Evolutionary conservation across 2,797 vertebrate species (phyloP), one percentile per base, ranked within the genome.

Genomic region (Eulemur mongoz): DNA sequence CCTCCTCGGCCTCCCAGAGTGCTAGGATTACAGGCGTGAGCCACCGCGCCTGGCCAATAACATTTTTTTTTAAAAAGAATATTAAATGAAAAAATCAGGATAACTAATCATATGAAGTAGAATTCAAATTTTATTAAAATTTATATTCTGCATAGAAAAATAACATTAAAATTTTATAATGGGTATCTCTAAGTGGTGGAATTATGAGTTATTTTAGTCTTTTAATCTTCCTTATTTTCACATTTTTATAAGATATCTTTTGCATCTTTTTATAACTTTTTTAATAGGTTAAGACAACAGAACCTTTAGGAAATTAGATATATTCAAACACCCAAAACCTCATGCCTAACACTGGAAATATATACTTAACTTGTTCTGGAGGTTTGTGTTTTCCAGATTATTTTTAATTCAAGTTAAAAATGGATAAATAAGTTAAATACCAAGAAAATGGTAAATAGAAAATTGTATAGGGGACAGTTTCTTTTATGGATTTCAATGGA

Each of bases 71-170:
- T 1, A 38, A 69, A 22, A 69, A 70, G 32, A 70, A 65, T 65
- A 17, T 38, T 69, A 69, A 23, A 52, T 83, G 38, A 79, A 63
- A 72, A 32, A 61, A 89, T 65, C 25, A 32, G 50, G 11, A 50
- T 38, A 92, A 69, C 23, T 65, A 67, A 86, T 27, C 17, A 72
- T 23, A 52, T 38, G 72, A 32, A 67, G 35, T 40, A 82, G 35
- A 72, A 25, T 57, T 87, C 10, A 95, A 93, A 78, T 91, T 93
- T 87, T 52, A 92, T 52, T 89, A 85, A 89, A 89, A 75, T 69
- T 67, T 85, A 22, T 75, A 67, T 30, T 78, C 54, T 86, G 59
- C 43, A 63, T 93, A 73, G 79, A 84, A 83, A 63, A 63, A 32
- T 63, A 63, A 32, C 61, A 63, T 63, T 14, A 63, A 63, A 15